These are phyloP conservation scores for Muscicapa comitata DNA, from an alignment of 2,797 vertebrate genomes.

Conservation along the genomic window DNA sequence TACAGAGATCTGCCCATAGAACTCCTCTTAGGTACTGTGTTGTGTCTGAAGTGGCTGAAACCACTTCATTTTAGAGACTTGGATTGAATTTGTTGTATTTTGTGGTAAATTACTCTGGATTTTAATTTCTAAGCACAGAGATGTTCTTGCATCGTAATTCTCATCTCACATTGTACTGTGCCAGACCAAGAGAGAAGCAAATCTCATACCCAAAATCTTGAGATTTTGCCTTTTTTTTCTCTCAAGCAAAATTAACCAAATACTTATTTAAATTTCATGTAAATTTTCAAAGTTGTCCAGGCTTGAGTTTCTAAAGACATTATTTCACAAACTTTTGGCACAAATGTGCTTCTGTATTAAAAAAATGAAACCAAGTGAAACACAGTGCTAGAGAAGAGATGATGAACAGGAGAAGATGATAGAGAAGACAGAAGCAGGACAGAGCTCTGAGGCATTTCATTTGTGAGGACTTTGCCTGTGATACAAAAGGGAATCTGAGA, in stretches of 20 bases:
- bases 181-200: neutral
- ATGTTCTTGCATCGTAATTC: neutral
- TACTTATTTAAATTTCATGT: neutral
- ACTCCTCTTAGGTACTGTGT: neutral
- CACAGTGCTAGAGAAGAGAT: neutral
- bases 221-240: neutral
- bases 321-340: neutral
- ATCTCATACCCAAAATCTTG: neutral
- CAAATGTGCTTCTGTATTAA: neutral
- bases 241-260: neutral
- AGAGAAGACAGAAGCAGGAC: conserved; percentile 25
- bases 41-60: neutral
- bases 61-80: neutral
- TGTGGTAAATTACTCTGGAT: neutral
- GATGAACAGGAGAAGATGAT: neutral
- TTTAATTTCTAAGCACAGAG: neutral
- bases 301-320: neutral
- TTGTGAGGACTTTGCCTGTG: neutral
- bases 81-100: neutral
- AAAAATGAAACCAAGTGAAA: neutral
- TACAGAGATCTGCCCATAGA: neutral
- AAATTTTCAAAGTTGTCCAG: neutral
- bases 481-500: neutral
- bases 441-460: conserved; percentile 25
- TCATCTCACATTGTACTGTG: neutral